phyloP scores from a whole-genome alignment of 2,888 invertebrate genomes.

The Nemotelus nigrinus region DNA sequence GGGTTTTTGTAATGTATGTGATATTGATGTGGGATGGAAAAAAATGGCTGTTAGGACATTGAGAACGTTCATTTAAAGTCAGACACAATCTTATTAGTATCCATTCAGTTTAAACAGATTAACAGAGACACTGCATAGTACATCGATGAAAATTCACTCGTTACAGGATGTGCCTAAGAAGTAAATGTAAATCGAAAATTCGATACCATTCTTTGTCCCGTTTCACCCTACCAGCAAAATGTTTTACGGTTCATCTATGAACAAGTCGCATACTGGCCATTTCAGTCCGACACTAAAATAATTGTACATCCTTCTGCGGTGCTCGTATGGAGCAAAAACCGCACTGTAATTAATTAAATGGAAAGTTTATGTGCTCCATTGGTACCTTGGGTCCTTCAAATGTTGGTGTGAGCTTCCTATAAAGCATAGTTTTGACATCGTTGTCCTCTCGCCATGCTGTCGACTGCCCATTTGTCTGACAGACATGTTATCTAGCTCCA shows the following conservation, averaged over 20 bases:
- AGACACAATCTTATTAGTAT: no score
- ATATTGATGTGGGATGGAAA: no score
- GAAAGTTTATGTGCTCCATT: conserved; percentile 43
- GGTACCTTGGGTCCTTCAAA: conserved; percentile 33
- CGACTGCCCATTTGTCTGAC: conserved; percentile 1
- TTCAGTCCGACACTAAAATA: conserved; percentile 31
- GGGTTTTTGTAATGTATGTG: background rate
- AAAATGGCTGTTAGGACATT: no score
- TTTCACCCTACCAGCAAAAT: no score
- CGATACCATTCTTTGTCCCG: no score
- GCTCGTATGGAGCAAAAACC: conserved; percentile 30
- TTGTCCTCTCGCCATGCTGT: background rate
- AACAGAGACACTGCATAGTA: no score
- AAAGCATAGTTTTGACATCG: conserved; percentile 36
- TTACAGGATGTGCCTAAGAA: no score
- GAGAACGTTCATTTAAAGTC: no score
- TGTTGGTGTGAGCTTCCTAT: conserved; percentile 24
- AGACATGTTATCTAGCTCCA: conserved; percentile 23
- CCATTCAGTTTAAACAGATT: no score
- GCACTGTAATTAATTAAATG: conserved; percentile 46
- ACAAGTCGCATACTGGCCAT: conserved; percentile 1
- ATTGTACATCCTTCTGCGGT: conserved; percentile 36
- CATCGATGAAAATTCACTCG: no score
- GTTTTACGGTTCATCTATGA: no score
- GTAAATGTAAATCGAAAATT: no score